Evolutionary conservation across 2,113 vertebrate genomes (phyloP).

Genomic region (Tricholaema leucomelas): DNA sequence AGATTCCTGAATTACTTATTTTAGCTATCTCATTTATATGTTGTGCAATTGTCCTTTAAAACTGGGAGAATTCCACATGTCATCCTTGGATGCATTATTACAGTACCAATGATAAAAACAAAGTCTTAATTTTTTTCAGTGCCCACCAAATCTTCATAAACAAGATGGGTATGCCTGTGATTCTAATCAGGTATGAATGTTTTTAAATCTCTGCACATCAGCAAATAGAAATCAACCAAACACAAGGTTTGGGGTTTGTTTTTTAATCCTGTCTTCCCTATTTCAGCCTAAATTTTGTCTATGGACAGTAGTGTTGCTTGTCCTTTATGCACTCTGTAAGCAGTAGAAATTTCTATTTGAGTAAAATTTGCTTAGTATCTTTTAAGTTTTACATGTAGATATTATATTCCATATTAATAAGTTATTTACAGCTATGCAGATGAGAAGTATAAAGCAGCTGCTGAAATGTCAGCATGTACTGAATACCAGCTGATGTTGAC

Average conservation of each 20-base stretch:
- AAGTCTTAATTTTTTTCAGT: slow-evolving; percentile 74
- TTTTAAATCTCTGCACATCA: background rate
- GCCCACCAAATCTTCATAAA: slow-evolving; percentile 96
- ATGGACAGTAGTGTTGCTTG: background rate
- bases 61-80: background rate
- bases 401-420: background rate
- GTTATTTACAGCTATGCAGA: background rate
- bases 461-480: background rate
- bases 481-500: background rate
- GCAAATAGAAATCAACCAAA: background rate
- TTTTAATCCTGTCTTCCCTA: background rate
- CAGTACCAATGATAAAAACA: background rate
- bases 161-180: slow-evolving; percentile 95
- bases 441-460: background rate
- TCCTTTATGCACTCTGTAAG: background rate
- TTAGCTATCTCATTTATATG: background rate
- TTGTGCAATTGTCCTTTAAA: background rate
- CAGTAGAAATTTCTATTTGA: background rate
- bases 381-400: background rate
- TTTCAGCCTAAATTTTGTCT: background rate
- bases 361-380: background rate
- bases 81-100: background rate
- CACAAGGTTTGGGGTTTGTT: background rate
- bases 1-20: background rate
- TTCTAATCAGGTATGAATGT: slow-evolving; percentile 85